These are phyloP conservation scores for Acanthiza pusilla DNA, from an alignment of 2,797 vertebrate species.

Conservation along the genomic window DNA sequence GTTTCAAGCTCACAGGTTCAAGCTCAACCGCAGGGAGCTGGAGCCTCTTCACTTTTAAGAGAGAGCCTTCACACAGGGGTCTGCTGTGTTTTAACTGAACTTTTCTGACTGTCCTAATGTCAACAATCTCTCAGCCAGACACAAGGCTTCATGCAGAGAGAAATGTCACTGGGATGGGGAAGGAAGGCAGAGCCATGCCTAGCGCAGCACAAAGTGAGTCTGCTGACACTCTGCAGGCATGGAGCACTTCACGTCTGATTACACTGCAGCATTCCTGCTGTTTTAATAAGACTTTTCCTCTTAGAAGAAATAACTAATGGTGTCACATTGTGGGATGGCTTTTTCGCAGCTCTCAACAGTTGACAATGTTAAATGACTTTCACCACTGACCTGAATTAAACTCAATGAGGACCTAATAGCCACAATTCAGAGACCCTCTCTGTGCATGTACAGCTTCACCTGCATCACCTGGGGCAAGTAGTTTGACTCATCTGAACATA, in stretches of 20 bases:
- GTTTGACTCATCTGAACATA: neutral
- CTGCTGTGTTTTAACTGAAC: neutral
- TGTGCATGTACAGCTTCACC: neutral
- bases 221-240: neutral
- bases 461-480: neutral
- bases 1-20: neutral
- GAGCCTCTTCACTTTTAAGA: neutral
- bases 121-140: neutral
- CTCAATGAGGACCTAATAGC: neutral
- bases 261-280: slow-evolving; percentile 26
- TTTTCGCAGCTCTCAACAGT: neutral
- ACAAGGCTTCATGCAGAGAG: neutral
- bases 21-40: neutral
- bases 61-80: neutral
- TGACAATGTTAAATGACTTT: slow-evolving; percentile 15
- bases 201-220: neutral
- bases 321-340: neutral
- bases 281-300: slow-evolving; percentile 40
- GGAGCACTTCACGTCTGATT: neutral
- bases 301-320: slow-evolving; percentile 13
- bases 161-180: neutral
- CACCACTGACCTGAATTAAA: slow-evolving; percentile 8
- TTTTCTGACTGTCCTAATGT: neutral
- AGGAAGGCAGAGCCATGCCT: neutral
- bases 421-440: neutral